Evolutionary conservation across 2,113 vertebrate genomes (phyloP), one percentile per base, ranked within the genome.

Genomic region (Theristicus caerulescens): DNA sequence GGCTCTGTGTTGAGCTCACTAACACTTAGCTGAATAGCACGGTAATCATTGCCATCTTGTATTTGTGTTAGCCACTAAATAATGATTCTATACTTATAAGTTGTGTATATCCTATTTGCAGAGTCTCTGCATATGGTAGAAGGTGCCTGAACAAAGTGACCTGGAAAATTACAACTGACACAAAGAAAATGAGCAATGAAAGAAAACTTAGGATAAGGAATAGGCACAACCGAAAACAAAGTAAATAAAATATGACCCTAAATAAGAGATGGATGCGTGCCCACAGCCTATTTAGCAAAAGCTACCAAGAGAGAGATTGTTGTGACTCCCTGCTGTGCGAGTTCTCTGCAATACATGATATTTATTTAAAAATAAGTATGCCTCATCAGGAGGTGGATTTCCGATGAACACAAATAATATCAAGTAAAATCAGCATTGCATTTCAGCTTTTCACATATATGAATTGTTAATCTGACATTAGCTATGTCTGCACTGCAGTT

Each of bases 201-300:
- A 83, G 24, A 69, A 74, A 32, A 10, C 10, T 77, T 81, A 46
- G 29, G 27, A 73, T 62, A 62, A 89, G 46, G 32, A 84, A 57
- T 7, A 90, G 51, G 70, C 27, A 90, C 57, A 86, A 73, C 22
- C 80, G 91, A 93, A 97, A 95, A 51, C 58, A 86, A 82, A 69
- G 62, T 93, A 91, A 96, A 91, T 92, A 94, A 96, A 95, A 95
- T 66, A 94, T 88, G 78, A 77, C 67, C 32, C 66, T 85, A 58
- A 85, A 82, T 79, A 79, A 84, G 81, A 69, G 17, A 97, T 13
- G 62, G 61, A 93, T 94, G 16, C 15, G 24, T 85, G 58, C 66
- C 83, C 62, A 71, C 66, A 91, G 52, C 44, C 58, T 90, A 44
- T 87, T 95, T 77, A 87, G 51, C 71, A 91, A 94, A 85, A 87